phyloP scores from a whole-genome alignment of 2,797 vertebrate genomes.

The Macroramphosus scolopax region DNA sequence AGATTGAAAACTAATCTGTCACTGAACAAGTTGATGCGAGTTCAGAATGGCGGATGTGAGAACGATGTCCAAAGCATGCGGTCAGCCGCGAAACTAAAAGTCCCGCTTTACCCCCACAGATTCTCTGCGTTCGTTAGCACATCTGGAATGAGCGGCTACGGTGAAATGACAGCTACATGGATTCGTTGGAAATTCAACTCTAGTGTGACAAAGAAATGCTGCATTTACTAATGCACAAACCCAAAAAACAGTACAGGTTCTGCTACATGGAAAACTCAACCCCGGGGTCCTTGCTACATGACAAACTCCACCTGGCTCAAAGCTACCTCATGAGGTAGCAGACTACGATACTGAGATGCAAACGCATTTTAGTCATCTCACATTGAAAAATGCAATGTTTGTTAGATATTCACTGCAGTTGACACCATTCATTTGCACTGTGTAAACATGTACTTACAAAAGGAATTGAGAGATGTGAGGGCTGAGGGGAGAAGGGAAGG shows the following conservation, averaged over 20 bases:
- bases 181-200: too few relatives aligned
- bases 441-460: constrained; percentile 85
- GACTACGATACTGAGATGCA: constrained; percentile 47
- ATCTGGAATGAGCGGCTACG: too few relatives aligned
- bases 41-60: too few relatives aligned
- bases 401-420: constrained; percentile 66
- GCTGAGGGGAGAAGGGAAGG: constrained; percentile 10
- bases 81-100: too few relatives aligned
- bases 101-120: too few relatives aligned
- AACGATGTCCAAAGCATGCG: too few relatives aligned
- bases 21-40: too few relatives aligned
- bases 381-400: constrained; percentile 53
- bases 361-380: constrained; percentile 40
- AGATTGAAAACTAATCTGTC: too few relatives aligned
- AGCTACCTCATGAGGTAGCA: constrained; percentile 42
- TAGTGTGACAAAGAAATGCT: neutral
- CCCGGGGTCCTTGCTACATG: constrained; percentile 43
- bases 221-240: too few relatives aligned
- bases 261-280: constrained; percentile 60
- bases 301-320: constrained; percentile 49
- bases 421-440: constrained; percentile 71
- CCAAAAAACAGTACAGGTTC: constrained; percentile 20
- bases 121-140: too few relatives aligned
- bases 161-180: too few relatives aligned
- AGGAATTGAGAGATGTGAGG: constrained; percentile 46